Evolutionary conservation across 2,888 invertebrate genomes (phyloP), one percentile per base, ranked within the genome.

Genomic region (Brachyopa scutellaris): DNA sequence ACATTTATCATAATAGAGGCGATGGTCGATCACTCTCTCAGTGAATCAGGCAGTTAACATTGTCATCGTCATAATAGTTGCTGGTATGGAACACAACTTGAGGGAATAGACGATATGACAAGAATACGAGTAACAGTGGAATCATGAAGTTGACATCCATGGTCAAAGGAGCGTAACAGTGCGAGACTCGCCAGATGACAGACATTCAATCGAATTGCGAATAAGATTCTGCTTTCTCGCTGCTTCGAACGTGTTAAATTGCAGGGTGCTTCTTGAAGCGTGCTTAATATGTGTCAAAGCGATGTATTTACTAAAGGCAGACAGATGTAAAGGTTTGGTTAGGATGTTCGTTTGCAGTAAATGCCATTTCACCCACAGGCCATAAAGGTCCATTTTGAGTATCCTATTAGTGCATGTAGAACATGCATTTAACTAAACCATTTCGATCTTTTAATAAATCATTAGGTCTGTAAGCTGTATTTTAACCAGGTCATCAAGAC

Each of bases 61-160:
- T 49, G 45, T 40, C 29, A n/a, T 57, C 47, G 33, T 42, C 42
- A 59, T 33, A 47, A 21, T 13, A 26, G 13, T 26, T 13, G 15
- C 13, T 69, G 64, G 78, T n/a, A n/a, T n/a, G n/a, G n/a, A n/a
- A n/a, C n/a, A n/a, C n/a, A n/a, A n/a, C n/a, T n/a, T n/a, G n/a
- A n/a, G n/a, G n/a, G n/a, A 40, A 53, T 21, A 15, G 8, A 51
- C 31, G 40, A 36, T 53, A 47, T 29, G 33, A 42, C 51, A 47
- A 23, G 9, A 9, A 9, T 7, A 17, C 31, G 5, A 23, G 26
- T 45, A 31, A 26, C 26, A 23, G 57, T 29, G 26, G 67, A n/a
- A 74, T 74, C 49, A 69, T 62, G 69, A 49, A 57, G 74, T 69
- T 80, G 79, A 74, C 79, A 80, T 80, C 74, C 55, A 80, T 80